Evolutionary conservation across 2,797 vertebrate genomes (phyloP), one percentile per base, ranked within the genome.

Genomic region (Propithecus perrieri): DNA sequence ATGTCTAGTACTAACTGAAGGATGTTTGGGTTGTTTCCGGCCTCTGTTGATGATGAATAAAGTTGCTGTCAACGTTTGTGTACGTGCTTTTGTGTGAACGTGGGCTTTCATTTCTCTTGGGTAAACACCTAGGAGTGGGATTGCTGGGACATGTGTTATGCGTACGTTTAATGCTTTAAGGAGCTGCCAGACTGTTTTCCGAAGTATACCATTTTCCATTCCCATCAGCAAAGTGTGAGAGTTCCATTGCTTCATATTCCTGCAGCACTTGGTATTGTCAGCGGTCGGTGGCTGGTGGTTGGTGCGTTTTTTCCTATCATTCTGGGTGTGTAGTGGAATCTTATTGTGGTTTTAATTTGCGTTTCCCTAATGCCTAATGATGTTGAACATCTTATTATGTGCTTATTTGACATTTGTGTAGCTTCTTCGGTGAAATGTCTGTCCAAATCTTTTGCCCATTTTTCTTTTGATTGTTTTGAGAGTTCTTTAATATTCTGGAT

Each of bases 401-500:
- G 80, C 38, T 46, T 33, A 15, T 57, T 92, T 71, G 38, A 63
- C 50, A 43, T 80, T 38, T 35, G 28, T 30, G 2, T 22, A 48
- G 4, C 55, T 59, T 63, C 28, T 72, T 74, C 63, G 75, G 43
- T 88, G 57, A 91, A 46, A 48, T 33, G n/a, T 85, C 59, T 90
- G 15, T 50, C 55, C 30, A 57, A 11, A 11, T 79, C 46, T n/a
- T 95, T 91, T 38, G 33, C 22, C 46, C 33, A 0, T 53, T 50
- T 79, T 89, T 38, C 22, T 59, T 80, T 79, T 50, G 7, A 15
- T 86, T 74, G 46, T 86, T 94, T 48, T 85, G 72, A 89, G 35
- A 43, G 14, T 41, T 84, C 43, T 89, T 69, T 96, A 84, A 79
- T 90, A 71, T 86, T 84, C 22, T 87, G 76, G n/a, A 18, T 80